phyloP scores from a whole-genome alignment of 30 jellyfish, hydroid and myxozoan species.

The Hydractinia symbiolongicarpus region DNA sequence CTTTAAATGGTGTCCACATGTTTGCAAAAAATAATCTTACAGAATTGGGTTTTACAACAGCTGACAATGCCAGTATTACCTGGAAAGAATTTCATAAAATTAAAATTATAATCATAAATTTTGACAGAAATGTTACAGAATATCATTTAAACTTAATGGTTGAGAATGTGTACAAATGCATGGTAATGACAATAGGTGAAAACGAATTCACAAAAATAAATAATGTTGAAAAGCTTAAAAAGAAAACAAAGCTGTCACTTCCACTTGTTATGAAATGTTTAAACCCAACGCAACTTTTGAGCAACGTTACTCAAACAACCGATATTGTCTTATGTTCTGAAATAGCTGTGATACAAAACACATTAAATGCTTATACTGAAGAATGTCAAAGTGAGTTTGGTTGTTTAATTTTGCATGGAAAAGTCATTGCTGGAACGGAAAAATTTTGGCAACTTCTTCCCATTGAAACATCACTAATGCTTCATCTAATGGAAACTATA shows the following conservation, averaged over 20 bases:
- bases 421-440: conserved; percentile 89
- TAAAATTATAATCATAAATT: conserved; percentile 55
- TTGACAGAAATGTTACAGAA: conserved; percentile 38
- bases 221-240: conserved; percentile 52
- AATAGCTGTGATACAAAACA: conserved; percentile 39
- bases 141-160: conserved; percentile 37
- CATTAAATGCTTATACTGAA: conserved; percentile 52
- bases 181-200: conserved; percentile 75
- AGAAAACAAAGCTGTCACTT: not conserved
- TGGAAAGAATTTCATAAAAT: conserved; percentile 76
- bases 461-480: conserved; percentile 55
- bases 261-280: conserved; percentile 33
- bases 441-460: conserved; percentile 89
- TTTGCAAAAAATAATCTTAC: conserved; percentile 76
- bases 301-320: conserved; percentile 52
- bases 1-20: conserved; percentile 95
- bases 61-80: conserved; percentile 66
- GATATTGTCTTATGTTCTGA: conserved; percentile 52
- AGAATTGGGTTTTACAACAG: conserved; percentile 49
- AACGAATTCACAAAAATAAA: conserved; percentile 49
- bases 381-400: conserved; percentile 97
- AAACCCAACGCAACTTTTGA: conserved; percentile 26
- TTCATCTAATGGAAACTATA: conserved; percentile 43
- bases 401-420: conserved; percentile 61
- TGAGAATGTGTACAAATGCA: conserved; percentile 57